Conservation (phyloP, 2,888 invertebrate genomes). For the Hipparchia sbordonii region DNA sequence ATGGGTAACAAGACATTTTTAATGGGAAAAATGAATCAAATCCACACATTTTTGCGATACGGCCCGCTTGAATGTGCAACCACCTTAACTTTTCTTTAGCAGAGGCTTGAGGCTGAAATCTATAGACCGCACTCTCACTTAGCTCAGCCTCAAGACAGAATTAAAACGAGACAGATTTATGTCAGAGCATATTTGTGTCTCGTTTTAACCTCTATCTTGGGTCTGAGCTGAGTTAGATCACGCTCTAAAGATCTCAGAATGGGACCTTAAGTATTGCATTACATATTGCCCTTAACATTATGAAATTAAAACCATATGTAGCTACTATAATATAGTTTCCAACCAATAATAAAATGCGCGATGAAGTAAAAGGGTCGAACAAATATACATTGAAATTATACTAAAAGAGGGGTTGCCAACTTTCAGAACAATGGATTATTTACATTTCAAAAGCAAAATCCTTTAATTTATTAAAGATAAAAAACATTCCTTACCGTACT, state of each 20-base stretch:
- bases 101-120: too few relatives aligned
- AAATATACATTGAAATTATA: slow-evolving; percentile 2
- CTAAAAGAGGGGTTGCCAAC: slow-evolving; percentile 18
- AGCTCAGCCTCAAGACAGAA: too few relatives aligned
- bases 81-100: not conserved
- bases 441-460: slow-evolving; percentile 6
- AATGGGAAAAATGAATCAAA: too few relatives aligned
- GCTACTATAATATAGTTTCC: too few relatives aligned
- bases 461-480: not conserved
- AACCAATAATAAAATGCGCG: not conserved
- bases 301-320: not conserved
- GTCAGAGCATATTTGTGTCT: too few relatives aligned
- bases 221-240: too few relatives aligned
- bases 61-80: not conserved
- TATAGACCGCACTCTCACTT: too few relatives aligned
- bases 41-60: not conserved
- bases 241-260: too few relatives aligned
- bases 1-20: not conserved
- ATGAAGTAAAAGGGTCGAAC: not conserved
- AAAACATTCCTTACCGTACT: slow-evolving; percentile 3
- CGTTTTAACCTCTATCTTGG: too few relatives aligned
- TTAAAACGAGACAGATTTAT: too few relatives aligned
- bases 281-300: not conserved
- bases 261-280: too few relatives aligned
- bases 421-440: slow-evolving; percentile 13